Conservation (phyloP, 2,888 invertebrate species). For the Oegoconia quadripuncta region DNA sequence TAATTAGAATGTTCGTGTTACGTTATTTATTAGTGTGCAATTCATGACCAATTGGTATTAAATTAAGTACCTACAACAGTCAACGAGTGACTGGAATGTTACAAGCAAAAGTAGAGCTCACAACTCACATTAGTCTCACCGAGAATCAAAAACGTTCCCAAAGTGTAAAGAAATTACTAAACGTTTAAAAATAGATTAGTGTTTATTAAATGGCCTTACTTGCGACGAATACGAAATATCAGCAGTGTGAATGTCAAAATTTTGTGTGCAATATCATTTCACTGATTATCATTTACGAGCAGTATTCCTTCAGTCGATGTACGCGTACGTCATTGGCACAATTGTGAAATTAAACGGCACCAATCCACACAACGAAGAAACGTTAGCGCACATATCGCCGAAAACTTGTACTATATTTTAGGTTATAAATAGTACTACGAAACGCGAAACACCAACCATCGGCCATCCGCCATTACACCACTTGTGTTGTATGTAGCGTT, state of each 20-base stretch:
- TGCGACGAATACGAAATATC: constrained; percentile 78
- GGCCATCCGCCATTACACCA: constrained; percentile 76
- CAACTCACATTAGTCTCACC: constrained; percentile 73
- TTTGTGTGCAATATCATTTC: constrained; percentile 78
- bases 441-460: constrained; percentile 78
- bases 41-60: constrained; percentile 57
- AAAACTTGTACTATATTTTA: constrained; percentile 79
- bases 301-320: constrained; percentile 66
- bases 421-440: constrained; percentile 79
- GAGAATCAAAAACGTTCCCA: constrained; percentile 71
- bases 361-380: constrained; percentile 73
- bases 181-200: constrained; percentile 79
- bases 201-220: constrained; percentile 79
- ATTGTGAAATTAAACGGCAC: constrained; percentile 71
- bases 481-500: constrained; percentile 64
- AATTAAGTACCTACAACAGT: constrained; percentile 46
- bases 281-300: constrained; percentile 69
- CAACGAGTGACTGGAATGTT: constrained; percentile 62
- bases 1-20: constrained; percentile 76
- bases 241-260: constrained; percentile 78
- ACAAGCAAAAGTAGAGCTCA: constrained; percentile 64
- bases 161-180: constrained; percentile 77
- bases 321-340: constrained; percentile 73
- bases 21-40: constrained; percentile 71
- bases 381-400: constrained; percentile 79